These are phyloP conservation scores for Drosophila meridiana DNA, from an alignment of 2,888 invertebrate species.

Conservation along the genomic window DNA sequence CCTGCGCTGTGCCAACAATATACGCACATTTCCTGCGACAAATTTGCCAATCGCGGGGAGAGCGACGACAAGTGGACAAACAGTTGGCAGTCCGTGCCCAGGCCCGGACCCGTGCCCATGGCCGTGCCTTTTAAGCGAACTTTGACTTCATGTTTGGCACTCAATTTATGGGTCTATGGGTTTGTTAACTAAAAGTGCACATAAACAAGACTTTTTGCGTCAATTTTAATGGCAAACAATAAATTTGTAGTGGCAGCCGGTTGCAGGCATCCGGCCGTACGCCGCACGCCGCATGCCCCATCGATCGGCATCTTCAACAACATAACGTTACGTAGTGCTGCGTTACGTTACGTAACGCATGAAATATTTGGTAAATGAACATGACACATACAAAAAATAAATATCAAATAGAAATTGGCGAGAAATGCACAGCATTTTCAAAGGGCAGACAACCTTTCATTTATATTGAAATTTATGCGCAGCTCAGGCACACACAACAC, in stretches of 20 bases:
- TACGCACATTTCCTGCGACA: constrained; percentile 80
- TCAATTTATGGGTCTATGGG: constrained; percentile 80
- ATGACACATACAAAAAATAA: constrained; percentile 35
- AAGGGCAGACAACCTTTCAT: constrained; percentile 66
- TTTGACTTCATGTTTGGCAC: constrained; percentile 74
- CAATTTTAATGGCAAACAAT: constrained; percentile 75
- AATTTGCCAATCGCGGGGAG: constrained; percentile 63
- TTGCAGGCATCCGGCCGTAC: constrained; percentile 36
- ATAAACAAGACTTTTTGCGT: constrained; percentile 75
- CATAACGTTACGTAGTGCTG: constrained; percentile 11
- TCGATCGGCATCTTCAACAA: constrained; percentile 52
- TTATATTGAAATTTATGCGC: constrained; percentile 78
- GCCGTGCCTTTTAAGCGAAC: constrained; percentile 60
- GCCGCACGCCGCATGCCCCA: constrained; percentile 43
- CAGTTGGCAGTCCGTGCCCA: constrained; percentile 41
- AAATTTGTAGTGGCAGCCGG: constrained; percentile 55
- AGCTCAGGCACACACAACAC: constrained; percentile 60
- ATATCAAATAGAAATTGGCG: constrained; percentile 52
- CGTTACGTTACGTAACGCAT: constrained; percentile 20
- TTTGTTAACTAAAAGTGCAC: constrained; percentile 78
- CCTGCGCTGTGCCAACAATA: constrained; percentile 37
- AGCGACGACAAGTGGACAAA: constrained; percentile 33
- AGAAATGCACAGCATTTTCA: constrained; percentile 42
- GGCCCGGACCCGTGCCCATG: not conserved
- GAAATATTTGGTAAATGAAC: constrained; percentile 24